Base-by-base conservation (phyloP, 2,888 invertebrate species). In the Rutpela maculata region DNA sequence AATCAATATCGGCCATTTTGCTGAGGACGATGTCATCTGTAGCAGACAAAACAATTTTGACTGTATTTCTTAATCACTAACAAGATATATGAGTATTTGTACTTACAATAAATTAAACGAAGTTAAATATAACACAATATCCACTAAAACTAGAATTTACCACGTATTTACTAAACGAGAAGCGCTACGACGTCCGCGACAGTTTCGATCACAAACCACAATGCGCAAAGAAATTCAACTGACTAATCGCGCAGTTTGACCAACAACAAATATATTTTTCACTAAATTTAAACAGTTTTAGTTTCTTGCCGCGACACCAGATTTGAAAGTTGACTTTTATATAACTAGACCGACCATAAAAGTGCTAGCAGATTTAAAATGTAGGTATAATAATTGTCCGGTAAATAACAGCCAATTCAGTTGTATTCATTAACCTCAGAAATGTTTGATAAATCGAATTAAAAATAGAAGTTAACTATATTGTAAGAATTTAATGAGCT, bases 1-100 rank as follows among this genome's bases (percentile, higher is more conserved):
- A 88, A 88, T 88, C 88, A 87, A 88, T 88, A 88, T 86, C 88
- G 86, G 88, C 88, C 88, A 88, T 88, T 88, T 88, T 88, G 88
- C 86, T 81, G 59, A 73, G 67, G 74, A 76, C 77, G 75, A 70
- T 78, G 78, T 71, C 67, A 68, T 70, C 74, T 74, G 70, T 43
- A 74, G 19, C 19, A 67, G 15, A 19, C 43, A 12, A n/a, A 50
- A 63, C 26, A 43, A 50, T 12, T 18, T 38, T 22, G 1, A 71
- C 18, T 19, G n/a, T 15, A 65, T 55, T 50, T 22, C 22, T 50
- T 12, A 60, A 66, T 50, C 10, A 65, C 26, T 26, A 55, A 55
- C 10, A 65, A 65, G 11, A 38, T 17, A 65, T 56, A 22, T 60
- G 15, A 60, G 11, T 19, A 9, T 55, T 68, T 56, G 68, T 81